Percentiles rank a stretch among this genome's conserved stretches.
Evolutionary conservation across 2,888 invertebrate genomes (phyloP).

Genomic region (Epirrhoe tristata): DNA sequence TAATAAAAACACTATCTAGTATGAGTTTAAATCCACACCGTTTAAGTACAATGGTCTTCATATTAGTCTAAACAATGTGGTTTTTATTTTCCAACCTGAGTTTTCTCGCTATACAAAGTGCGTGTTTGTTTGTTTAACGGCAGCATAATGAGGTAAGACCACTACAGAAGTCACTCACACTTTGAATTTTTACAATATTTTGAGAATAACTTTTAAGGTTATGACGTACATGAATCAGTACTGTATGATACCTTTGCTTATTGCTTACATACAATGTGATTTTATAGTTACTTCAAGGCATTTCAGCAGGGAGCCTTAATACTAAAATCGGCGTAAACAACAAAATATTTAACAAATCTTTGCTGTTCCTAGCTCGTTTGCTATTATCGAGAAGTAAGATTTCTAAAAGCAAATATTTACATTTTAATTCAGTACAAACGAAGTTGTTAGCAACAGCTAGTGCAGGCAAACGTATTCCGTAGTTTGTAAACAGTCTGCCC

Average conservation of each 20-base stretch:
- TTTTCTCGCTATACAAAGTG: slow-evolving; percentile 18
- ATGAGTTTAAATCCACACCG: slow-evolving; percentile 14
- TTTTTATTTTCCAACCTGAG: slow-evolving; percentile 25
- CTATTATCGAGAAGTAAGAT: background rate
- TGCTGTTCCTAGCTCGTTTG: background rate
- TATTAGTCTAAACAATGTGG: slow-evolving; percentile 26
- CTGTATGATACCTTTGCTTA: background rate
- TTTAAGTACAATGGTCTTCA: slow-evolving; percentile 12
- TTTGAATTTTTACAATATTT: background rate
- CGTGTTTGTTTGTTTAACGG: slow-evolving; percentile 20
- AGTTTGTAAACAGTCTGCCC: slow-evolving; percentile 53
- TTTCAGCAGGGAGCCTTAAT: too few species aligned
- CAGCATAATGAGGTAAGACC: slow-evolving; percentile 5
- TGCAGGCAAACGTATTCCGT: slow-evolving; percentile 26
- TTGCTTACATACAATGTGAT: too few species aligned
- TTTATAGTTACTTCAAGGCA: too few species aligned
- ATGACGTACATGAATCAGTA: background rate
- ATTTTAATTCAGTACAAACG: background rate
- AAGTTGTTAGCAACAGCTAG: slow-evolving; percentile 28
- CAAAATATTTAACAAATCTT: too few species aligned
- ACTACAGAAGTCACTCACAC: background rate
- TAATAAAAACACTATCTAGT: slow-evolving; percentile 27
- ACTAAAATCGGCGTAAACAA: too few species aligned
- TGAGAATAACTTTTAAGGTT: background rate
- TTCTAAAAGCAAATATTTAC: too few species aligned